Conservation (phyloP, 2,888 invertebrate genomes). For the Orthonevra nobilis region DNA sequence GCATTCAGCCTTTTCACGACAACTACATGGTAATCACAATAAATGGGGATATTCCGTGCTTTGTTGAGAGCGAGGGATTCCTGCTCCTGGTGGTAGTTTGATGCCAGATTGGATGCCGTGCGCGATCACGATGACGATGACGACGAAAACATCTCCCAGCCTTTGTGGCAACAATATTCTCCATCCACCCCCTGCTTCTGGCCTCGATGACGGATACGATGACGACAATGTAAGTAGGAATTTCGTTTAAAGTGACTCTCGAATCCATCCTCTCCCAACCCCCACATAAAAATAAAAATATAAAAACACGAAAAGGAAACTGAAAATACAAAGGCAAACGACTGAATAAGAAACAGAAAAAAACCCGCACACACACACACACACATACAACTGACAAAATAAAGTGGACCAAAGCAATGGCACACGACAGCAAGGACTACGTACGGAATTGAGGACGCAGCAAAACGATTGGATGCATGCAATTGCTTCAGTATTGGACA, state of each 20-base stretch:
- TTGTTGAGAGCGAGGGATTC: slow-evolving; percentile 52
- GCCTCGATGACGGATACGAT: slow-evolving; percentile 61
- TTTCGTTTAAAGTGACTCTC: slow-evolving; percentile 59
- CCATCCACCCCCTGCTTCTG: too few species aligned
- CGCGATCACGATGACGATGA: too few species aligned
- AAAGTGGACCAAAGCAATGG: slow-evolving; percentile 33
- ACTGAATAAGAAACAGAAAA: slow-evolving; percentile 23
- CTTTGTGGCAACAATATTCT: slow-evolving; percentile 42
- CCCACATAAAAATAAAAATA: background rate
- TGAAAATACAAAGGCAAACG: background rate
- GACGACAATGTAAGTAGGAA: slow-evolving; percentile 66
- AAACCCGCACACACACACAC: too few species aligned
- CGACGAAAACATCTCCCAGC: slow-evolving; percentile 12
- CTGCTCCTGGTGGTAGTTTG: slow-evolving; percentile 27
- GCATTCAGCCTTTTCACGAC: slow-evolving; percentile 53
- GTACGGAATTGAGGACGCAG: too few species aligned
- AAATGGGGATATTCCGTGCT: slow-evolving; percentile 63
- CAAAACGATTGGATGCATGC: slow-evolving; percentile 52
- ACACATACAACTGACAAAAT: slow-evolving; percentile 60
- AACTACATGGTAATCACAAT: slow-evolving; percentile 69
- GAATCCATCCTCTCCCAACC: background rate
- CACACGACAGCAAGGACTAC: slow-evolving; percentile 8
- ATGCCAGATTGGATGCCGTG: slow-evolving; percentile 53
- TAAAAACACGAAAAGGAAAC: slow-evolving; percentile 1
- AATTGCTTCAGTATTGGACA: slow-evolving; percentile 37